Evolutionary conservation across 2,113 vertebrate species (phyloP).

Genomic region (Toxotes chatareus): DNA sequence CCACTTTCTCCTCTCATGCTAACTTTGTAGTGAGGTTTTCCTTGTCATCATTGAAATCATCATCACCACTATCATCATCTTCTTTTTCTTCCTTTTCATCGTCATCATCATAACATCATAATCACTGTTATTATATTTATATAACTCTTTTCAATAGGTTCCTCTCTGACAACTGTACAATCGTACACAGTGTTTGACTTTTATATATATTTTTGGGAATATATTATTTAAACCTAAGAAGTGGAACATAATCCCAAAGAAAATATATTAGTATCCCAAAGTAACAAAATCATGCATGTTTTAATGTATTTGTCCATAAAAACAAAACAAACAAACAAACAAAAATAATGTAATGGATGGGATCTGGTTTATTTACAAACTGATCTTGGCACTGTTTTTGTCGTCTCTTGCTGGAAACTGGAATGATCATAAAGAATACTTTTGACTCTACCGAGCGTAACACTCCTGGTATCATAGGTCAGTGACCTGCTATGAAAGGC

Average conservation of each 20-base stretch:
- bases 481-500: conserved; percentile 70
- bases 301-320: conserved; percentile 78
- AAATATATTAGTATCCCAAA: conserved; percentile 86
- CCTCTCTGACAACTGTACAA: conserved; percentile 86
- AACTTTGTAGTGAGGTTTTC: conserved; percentile 55
- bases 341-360: conserved; percentile 62
- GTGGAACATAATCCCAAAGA: conserved; percentile 78
- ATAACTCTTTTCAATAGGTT: conserved; percentile 84
- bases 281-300: conserved; percentile 88
- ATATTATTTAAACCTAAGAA: conserved; percentile 83
- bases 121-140: conserved; percentile 71
- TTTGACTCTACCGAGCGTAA: conserved; percentile 68
- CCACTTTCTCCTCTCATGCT: conserved; percentile 57
- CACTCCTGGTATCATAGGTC: conserved; percentile 71
- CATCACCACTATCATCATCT: conserved; percentile 34
- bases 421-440: conserved; percentile 80
- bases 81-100: conserved; percentile 43
- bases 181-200: conserved; percentile 87
- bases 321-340: conserved; percentile 70
- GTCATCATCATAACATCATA: conserved; percentile 54
- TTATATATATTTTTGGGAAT: conserved; percentile 82
- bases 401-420: conserved; percentile 79
- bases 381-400: conserved; percentile 85
- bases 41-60: conserved; percentile 34
- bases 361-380: conserved; percentile 84